Conservation (phyloP, 2,113 vertebrate species). For the Hippocampus comes region DNA sequence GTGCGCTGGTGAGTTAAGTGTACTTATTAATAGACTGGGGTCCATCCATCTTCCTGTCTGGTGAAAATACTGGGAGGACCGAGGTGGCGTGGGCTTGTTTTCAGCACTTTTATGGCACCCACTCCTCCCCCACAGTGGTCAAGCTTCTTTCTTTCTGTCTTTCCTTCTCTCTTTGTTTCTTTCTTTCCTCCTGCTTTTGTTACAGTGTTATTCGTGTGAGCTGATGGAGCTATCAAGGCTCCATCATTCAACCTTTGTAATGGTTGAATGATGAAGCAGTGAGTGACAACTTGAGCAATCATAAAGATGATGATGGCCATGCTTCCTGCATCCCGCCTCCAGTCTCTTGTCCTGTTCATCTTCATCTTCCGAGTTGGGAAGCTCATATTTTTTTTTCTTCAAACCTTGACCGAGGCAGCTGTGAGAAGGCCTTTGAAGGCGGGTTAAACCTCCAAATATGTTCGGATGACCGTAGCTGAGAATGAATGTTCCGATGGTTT, state of each 20-base stretch:
- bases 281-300: neutral
- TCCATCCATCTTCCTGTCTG: slow-evolving; percentile 73
- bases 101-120: slow-evolving; percentile 67
- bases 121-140: slow-evolving; percentile 53
- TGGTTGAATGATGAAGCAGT: neutral
- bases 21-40: slow-evolving; percentile 74
- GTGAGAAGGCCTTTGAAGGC: neutral
- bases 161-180: slow-evolving; percentile 20
- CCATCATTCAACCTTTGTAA: slow-evolving; percentile 4
- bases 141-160: slow-evolving; percentile 58
- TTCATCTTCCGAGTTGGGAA: neutral
- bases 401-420: neutral
- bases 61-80: slow-evolving; percentile 61
- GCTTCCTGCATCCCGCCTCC: neutral
- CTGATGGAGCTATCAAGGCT: slow-evolving; percentile 21
- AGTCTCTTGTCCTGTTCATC: neutral
- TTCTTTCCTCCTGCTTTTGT: slow-evolving; percentile 22
- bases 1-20: slow-evolving; percentile 66
- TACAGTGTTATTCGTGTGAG: slow-evolving; percentile 35
- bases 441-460: neutral
- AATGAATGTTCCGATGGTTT: neutral
- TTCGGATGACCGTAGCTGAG: neutral
- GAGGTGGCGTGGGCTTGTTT: slow-evolving; percentile 63
- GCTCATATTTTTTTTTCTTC: neutral
- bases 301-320: slow-evolving; percentile 6